Evolutionary conservation across 2,113 vertebrate species (phyloP).

Genomic region (Lathamus discolor): DNA sequence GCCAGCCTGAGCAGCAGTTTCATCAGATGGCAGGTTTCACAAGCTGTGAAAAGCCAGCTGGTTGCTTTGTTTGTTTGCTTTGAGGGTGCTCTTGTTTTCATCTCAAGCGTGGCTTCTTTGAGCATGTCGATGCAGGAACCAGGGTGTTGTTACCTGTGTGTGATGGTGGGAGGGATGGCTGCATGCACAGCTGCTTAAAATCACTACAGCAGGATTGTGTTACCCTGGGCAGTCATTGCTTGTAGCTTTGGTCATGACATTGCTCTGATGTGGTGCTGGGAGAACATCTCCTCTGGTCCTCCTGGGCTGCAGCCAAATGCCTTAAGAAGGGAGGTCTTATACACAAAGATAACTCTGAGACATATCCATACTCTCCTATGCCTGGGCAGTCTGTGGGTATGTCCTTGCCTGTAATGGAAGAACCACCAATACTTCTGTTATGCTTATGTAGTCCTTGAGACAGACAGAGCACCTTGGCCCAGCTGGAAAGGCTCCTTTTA

Average conservation of each 20-base stretch:
- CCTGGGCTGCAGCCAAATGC: background rate
- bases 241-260: background rate
- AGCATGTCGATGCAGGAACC: background rate
- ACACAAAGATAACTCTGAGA: background rate
- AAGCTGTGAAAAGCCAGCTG: background rate
- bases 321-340: background rate
- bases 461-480: background rate
- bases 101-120: background rate
- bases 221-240: background rate
- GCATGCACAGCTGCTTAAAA: background rate
- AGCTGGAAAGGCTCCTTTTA: background rate
- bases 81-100: background rate
- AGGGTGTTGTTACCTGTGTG: background rate
- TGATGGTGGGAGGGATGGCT: background rate
- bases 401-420: background rate
- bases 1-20: background rate
- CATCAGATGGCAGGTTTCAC: background rate
- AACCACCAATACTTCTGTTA: background rate
- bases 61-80: conserved; percentile 1
- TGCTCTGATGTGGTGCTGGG: background rate
- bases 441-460: accelerated
- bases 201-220: background rate
- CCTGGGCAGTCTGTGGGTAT: accelerated
- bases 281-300: background rate
- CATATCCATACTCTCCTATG: background rate